A percentile compares a stretch with the other conserved stretches of the same genome.
Conservation (phyloP, 2,113 vertebrate species). For the Nothobranchius furzeri region DNA sequence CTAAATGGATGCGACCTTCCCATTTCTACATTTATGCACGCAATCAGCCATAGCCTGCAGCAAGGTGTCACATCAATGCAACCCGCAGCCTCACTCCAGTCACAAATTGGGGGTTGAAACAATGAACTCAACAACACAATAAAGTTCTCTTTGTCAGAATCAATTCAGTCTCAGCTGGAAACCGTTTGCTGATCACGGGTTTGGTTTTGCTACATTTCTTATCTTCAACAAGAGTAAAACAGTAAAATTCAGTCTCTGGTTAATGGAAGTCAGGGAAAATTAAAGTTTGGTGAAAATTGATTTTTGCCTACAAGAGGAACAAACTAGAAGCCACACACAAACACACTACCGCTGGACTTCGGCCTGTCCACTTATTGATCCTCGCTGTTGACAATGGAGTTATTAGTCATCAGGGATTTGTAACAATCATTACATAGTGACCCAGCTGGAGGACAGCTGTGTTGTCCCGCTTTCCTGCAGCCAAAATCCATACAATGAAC, state of each 20-base stretch:
- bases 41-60: conserved; percentile 48
- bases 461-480: conserved; percentile 43
- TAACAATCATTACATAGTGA: conserved; percentile 67
- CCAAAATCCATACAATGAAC: conserved; percentile 19
- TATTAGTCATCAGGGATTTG: conserved; percentile 72
- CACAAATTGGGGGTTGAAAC: conserved; percentile 53
- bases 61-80: conserved; percentile 58
- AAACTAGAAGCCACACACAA: conserved; percentile 53
- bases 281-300: conserved; percentile 62
- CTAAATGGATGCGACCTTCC: conserved; percentile 55
- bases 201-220: conserved; percentile 1
- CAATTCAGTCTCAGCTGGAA: conserved; percentile 35
- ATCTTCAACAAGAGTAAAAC: conserved; percentile 19
- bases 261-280: conserved; percentile 40
- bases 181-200: conserved; percentile 19
- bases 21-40: conserved; percentile 55
- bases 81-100: conserved; percentile 41
- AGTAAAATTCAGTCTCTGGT: conserved; percentile 19
- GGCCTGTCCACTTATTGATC: conserved; percentile 69
- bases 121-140: conserved; percentile 50
- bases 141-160: conserved; percentile 44
- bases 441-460: conserved; percentile 50
- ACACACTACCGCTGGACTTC: conserved; percentile 43
- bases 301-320: conserved; percentile 62
- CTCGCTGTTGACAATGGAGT: conserved; percentile 65